Evolutionary conservation across 2,888 invertebrate species (phyloP), one percentile per base, ranked within the genome.

Genomic region (Trichogramma evanescens): DNA sequence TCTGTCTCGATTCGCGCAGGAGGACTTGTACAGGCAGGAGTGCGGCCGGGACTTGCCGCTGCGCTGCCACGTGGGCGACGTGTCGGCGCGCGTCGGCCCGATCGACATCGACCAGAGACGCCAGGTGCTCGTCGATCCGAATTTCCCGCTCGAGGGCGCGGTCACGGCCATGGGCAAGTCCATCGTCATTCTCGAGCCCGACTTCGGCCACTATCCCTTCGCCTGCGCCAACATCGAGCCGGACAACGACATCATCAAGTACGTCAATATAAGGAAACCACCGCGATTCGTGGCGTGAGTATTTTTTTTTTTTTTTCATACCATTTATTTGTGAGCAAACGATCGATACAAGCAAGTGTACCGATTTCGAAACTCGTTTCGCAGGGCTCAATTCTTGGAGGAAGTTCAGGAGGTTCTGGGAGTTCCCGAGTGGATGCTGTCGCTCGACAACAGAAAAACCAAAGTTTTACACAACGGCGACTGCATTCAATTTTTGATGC

Each of bases 181-280:
- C 3, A 84, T 95, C 65, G 90, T 95, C 1, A 86, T 95, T 66
- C 85, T 91, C 73, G 88, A 88, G 4, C 87, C 91, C 4, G 88
- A 90, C 61, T 79, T 84, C 64, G 86, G 87, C 53, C 74, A 82
- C 7, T 86, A 89, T 65, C 81, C 89, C 66, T 89, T 89, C 74
- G 93, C 94, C 1, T 95, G 95, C 77, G 94, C 94, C 56, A 95
- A 94, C 76, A 91, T 95, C 64, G 89, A 90, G 72, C 90, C 92
- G 0, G 95, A 95, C 74, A 87, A 91, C 72, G 91, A 95, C 75
- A 91, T 94, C 64, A 87, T 94, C 55, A 94, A 93, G 79, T 93
- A 89, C 71, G 89, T 89, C 0, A 93, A 93, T 68, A 86, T 95
- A 42, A 87, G 89, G 76, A 91, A 89, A 76, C 90, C 93, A 52